Conservation (phyloP, 2,113 vertebrate species). For the Rhynchomys soricoides region DNA sequence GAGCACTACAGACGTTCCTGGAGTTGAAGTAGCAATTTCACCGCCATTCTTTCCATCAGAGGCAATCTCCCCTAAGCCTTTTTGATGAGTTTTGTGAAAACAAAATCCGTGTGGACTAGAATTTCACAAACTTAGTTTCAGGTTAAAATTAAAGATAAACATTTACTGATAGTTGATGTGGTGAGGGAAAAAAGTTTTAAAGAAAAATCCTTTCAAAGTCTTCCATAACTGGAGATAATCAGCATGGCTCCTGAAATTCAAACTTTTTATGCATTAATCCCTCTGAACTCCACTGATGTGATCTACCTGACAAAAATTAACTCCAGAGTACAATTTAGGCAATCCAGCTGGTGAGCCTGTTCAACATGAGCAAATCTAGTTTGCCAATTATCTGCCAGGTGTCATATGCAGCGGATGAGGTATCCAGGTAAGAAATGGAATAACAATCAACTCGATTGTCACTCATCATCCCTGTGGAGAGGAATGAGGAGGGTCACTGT, state of each 20-base stretch:
- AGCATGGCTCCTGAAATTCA: conserved; percentile 79
- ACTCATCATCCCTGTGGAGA: background rate
- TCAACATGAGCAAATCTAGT: conserved; percentile 41
- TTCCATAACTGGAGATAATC: conserved; percentile 70
- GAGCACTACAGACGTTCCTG: conserved; percentile 50
- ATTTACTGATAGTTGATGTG: conserved; percentile 68
- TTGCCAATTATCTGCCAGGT: background rate
- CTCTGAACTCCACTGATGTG: background rate
- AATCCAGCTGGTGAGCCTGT: conserved; percentile 80
- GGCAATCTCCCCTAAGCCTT: conserved; percentile 60
- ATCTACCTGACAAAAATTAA: conserved; percentile 66
- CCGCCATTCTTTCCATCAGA: conserved; percentile 24
- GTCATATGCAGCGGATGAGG: background rate
- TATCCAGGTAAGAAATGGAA: background rate
- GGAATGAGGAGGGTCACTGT: background rate
- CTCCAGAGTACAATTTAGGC: conserved; percentile 76
- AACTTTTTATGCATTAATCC: conserved; percentile 57
- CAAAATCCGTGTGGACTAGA: conserved; percentile 68
- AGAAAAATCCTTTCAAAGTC: conserved; percentile 69
- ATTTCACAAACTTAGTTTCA: conserved; percentile 72
- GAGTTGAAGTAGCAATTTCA: conserved; percentile 43
- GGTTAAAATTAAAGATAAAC: conserved; percentile 78
- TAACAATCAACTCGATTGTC: conserved; percentile 1
- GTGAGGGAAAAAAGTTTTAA: background rate
- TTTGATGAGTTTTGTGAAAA: conserved; percentile 77